Evolutionary conservation across 2,797 vertebrate species (phyloP), one percentile per base, ranked within the genome.

Genomic region (Poeciliopsis paucimaculata): DNA sequence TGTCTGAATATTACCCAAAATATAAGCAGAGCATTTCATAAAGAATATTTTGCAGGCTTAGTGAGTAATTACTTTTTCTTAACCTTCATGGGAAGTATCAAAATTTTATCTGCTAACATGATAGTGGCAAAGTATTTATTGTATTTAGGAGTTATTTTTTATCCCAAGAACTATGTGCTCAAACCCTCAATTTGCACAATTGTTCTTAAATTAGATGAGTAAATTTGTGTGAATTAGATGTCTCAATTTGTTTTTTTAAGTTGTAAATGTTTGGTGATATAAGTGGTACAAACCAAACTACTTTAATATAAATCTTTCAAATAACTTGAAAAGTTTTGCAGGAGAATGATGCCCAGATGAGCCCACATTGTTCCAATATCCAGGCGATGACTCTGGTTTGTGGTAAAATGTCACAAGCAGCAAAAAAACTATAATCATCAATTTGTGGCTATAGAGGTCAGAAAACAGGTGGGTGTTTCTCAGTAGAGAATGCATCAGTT

Each of bases 401-500:
- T 45, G 13, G 4, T n/a, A 71, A 45, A 71, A 71, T 45, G 45
- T 26, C 5, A 45, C 10, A 68, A 26, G 20, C 9, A 26, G 64
- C 64, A 49, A 36, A 36, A 73, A 73, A 26, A 41, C 10, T 53
- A 18, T 39, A 45, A 39, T 60, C 26, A 39, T 45, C 5, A 55
- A 49, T 64, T 39, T 79, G 31, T 15, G 28, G 31, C n/a, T 45
- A 18, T 47, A 57, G 36, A 15, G 13, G 23, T 68, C 23, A n/a
- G 41, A 86, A 84, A 79, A 79, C 28, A 73, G 31, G 23, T 47
- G 15, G 31, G 4, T 64, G 62, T 81, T 82, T 87, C 75, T 28
- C 23, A 13, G 41, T 73, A 36, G 88, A 86, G 80, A 90, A 90
- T 92, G 68, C 91, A 86, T 84, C 90, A 85, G 81, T 77, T 84